Evolutionary conservation across 2,888 invertebrate genomes (phyloP).

Genomic region (Clitarchus hookeri): DNA sequence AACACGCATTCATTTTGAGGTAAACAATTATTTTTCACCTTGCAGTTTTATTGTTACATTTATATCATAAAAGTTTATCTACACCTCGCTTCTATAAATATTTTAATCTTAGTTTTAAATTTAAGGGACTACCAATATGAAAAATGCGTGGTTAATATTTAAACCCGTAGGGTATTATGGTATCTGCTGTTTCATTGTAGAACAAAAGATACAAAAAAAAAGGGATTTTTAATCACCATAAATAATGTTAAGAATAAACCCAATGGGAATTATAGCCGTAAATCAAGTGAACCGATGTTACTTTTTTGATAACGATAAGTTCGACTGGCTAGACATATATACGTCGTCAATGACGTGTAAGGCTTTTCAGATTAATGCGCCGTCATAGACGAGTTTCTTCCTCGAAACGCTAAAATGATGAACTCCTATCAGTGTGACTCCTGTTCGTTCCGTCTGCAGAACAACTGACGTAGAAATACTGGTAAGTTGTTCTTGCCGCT

Average conservation of each 20-base stretch:
- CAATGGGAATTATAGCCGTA: background rate
- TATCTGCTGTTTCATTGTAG: background rate
- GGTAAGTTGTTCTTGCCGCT: background rate
- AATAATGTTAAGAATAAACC: background rate
- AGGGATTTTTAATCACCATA: background rate
- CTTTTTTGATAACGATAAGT: conserved; percentile 12
- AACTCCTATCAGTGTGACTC: background rate
- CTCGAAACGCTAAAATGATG: background rate
- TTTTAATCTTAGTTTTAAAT: too few species aligned
- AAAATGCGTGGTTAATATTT: too few species aligned
- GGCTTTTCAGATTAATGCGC: background rate
- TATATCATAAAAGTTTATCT: too few species aligned
- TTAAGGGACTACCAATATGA: too few species aligned
- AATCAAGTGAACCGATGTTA: background rate
- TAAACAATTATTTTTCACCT: too few species aligned
- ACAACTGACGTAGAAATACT: background rate
- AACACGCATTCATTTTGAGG: too few species aligned
- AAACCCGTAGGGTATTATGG: too few species aligned
- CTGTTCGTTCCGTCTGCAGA: background rate
- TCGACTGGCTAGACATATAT: background rate
- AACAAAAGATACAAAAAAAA: background rate
- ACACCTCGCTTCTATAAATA: too few species aligned
- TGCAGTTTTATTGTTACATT: too few species aligned
- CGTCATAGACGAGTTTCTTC: background rate
- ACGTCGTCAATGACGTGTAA: background rate